A percentile compares a stretch with the other conserved stretches of the same genome.
phyloP scores from a whole-genome alignment of 1,140 invertebrate species.

The Bombyx mandarina region DNA sequence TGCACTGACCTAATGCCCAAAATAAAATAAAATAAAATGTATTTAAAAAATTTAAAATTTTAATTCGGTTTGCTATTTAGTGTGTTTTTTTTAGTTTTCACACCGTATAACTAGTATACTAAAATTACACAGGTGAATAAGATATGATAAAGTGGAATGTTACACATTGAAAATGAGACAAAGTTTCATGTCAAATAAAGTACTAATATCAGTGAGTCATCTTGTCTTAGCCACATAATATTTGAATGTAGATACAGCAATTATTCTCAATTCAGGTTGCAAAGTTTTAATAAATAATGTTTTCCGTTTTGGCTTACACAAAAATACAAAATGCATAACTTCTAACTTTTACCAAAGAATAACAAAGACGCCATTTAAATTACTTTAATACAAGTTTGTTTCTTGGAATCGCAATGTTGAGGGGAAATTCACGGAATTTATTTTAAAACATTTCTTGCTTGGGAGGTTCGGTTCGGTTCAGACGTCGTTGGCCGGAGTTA shows the following conservation, averaged over 20 bases:
- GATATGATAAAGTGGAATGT: too few relatives aligned
- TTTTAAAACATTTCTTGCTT: conserved; percentile 49
- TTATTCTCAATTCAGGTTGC: conserved; percentile 3
- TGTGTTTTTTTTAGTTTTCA: too few relatives aligned
- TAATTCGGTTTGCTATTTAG: too few relatives aligned
- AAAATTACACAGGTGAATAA: too few relatives aligned
- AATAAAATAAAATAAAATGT: too few relatives aligned
- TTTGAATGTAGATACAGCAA: background rate
- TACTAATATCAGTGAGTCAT: too few relatives aligned
- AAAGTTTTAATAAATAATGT: conserved; percentile 26
- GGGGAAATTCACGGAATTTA: conserved; percentile 55
- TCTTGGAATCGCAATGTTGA: conserved; percentile 42
- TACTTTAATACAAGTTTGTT: conserved; percentile 51
- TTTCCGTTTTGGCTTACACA: conserved; percentile 12
- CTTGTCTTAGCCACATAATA: too few relatives aligned
- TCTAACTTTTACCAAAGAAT: conserved; percentile 32
- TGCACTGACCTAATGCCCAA: too few relatives aligned
- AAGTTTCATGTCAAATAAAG: too few relatives aligned
- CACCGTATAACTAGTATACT: too few relatives aligned
- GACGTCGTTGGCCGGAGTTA: conserved; percentile 31
- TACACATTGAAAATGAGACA: too few relatives aligned
- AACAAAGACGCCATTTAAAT: conserved; percentile 46
- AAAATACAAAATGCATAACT: conserved; percentile 36
- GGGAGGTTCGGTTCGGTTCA: conserved; percentile 21
- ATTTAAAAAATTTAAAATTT: too few relatives aligned